Base-by-base conservation (phyloP, 2,888 invertebrate species). In the Nebria brevicollis region DNA sequence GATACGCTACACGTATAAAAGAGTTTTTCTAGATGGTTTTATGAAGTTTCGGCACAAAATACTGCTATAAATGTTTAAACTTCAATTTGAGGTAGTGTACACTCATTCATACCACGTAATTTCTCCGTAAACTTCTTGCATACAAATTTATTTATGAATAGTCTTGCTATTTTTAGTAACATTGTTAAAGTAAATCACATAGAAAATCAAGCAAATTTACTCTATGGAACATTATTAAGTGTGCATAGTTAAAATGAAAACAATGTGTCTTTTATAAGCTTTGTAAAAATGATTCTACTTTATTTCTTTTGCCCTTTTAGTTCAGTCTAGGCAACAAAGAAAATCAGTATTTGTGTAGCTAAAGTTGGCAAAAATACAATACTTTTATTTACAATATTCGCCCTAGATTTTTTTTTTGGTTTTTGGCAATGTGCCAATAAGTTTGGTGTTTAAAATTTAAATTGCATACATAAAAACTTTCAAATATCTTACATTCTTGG, bases 321-420 rank as follows among this genome's bases (percentile, higher is more conserved):
- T 54, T 54, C 13, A 54, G 54, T 54, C 54, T 8, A 8, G 54
- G 54, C 70, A 11, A 70, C 25, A 70, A 70, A 25, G 70, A 70
- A 26, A 70, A 26, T 70, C 11, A 70, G 34, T 70, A 34, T 70
- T 70, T 70, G 34, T 26, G n/a, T 26, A 26, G 34, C 25, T 25
- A 34, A 34, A 70, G 70, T 70, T 70, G 70, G 70, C 70, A 70
- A 34, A 25, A 70, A 70, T 70, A 34, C 25, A 34, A 70, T 70
- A 70, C 26, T 70, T 70, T 26, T 26, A 70, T 26, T 25, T 25
- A 25, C 70, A 70, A 70, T 70, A 70, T 26, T 70, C 25, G 70
- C 11, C 70, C 20, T 11, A 70, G 25, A 26, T 70, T 70, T 26
- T 70, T 70, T 26, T 20, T 70, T 70, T 54, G 7, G 8, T 15